Evolutionary conservation across 2,888 invertebrate species (phyloP).

Genomic region (Brachyptera risi): DNA sequence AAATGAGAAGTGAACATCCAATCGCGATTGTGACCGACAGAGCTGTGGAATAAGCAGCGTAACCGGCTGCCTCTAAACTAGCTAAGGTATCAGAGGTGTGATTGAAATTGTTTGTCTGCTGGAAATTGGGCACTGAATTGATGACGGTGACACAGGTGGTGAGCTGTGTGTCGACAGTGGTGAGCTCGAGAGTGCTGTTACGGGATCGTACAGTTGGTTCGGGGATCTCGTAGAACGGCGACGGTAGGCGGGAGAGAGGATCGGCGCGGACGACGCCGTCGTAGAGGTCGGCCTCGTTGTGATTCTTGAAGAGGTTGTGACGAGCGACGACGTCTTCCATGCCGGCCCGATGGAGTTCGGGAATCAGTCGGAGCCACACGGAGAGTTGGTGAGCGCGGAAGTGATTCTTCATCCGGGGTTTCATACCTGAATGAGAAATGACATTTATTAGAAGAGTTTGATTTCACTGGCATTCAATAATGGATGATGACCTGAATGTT

Average conservation of each 20-base stretch:
- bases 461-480: too few relatives aligned
- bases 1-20: constrained; percentile 73
- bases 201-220: constrained; percentile 37
- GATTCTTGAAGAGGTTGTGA: constrained; percentile 85
- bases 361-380: constrained; percentile 90
- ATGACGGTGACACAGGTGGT: constrained; percentile 67
- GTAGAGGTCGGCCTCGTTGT: constrained; percentile 83
- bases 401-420: constrained; percentile 87
- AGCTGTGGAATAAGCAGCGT: constrained; percentile 71
- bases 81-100: constrained; percentile 60
- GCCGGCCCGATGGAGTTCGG: constrained; percentile 82
- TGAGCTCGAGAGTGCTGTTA: constrained; percentile 37
- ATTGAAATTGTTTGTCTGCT: constrained; percentile 22
- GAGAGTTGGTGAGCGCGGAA: constrained; percentile 92
- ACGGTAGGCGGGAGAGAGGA: constrained; percentile 61
- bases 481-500: too few relatives aligned
- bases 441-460: too few relatives aligned
- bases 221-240: constrained; percentile 53
- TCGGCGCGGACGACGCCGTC: constrained; percentile 85
- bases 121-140: constrained; percentile 42
- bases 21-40: constrained; percentile 76
- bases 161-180: constrained; percentile 61
- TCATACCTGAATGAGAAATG: constrained; percentile 71
- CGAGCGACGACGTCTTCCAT: constrained; percentile 84
- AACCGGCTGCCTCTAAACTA: constrained; percentile 73